Evolutionary conservation across 1,140 invertebrate genomes (phyloP).

Genomic region (Lamellibrachia luymesi): DNA sequence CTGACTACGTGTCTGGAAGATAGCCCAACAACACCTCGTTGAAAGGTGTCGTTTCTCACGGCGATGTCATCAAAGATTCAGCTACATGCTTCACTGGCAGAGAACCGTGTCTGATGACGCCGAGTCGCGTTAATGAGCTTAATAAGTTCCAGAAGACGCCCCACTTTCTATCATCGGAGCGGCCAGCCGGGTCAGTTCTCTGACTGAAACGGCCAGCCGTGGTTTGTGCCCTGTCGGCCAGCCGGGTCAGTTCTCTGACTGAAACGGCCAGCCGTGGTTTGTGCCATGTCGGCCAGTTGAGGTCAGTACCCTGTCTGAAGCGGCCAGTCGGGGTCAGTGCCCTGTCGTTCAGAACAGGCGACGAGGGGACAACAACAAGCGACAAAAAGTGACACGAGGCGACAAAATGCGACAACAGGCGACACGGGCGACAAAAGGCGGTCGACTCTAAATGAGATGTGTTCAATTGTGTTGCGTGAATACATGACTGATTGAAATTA

Average conservation of each 20-base stretch:
- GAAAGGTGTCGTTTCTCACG: not conserved
- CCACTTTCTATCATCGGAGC: not conserved
- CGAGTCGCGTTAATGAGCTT: not conserved
- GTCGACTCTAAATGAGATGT: not conserved
- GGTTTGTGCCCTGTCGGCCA: no score
- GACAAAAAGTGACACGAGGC: no score
- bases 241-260: no score
- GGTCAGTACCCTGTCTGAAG: not conserved
- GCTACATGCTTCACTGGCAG: not conserved
- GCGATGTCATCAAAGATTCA: not conserved
- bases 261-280: not conserved
- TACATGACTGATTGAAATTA: not conserved
- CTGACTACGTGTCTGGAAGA: not conserved
- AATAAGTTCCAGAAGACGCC: not conserved
- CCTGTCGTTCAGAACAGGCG: not conserved
- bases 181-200: no score
- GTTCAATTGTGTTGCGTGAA: not conserved
- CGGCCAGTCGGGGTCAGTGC: not conserved
- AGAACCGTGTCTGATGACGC: not conserved
- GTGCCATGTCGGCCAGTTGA: not conserved
- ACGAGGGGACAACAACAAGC: not conserved
- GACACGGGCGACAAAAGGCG: not conserved
- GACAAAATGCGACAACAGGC: no score
- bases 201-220: no score
- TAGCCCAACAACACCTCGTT: not conserved